Base-by-base conservation (phyloP, 2,888 invertebrate species). In the Tenthredo scrophulariae region DNA sequence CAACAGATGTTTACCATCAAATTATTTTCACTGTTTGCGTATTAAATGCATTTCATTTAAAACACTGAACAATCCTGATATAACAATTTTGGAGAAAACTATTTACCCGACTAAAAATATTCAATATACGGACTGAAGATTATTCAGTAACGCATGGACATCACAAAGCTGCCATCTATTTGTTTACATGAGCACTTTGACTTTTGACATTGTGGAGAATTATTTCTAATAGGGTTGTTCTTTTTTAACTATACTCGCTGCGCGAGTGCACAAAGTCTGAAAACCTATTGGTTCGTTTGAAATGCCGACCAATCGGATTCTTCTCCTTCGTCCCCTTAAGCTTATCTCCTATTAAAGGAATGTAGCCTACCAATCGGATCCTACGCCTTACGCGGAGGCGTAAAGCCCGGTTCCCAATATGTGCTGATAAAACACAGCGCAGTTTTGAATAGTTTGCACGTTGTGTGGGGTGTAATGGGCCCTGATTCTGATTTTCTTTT, bases 141-240 rank as follows among this genome's bases (percentile, higher is more conserved):
- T 72, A 22, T 18, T 72, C 37, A n/a, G n/a, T 29, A 72, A 70
- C 70, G 22, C 40, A 72, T 37, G 29, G 33, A 22, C 40, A 40
- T 72, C n/a, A 72, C 62, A 22, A 26, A 72, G n/a, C 70, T 72
- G 70, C 37, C 70, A 72, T 40, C 70, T 72, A 72, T 72, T 72
- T 72, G 70, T 72, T 72, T 72, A 72, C 40, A 72, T 40, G 70
- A 72, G 26, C 62, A 62, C 62, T 26, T 62, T 13, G 62, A 62
- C 62, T 26, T 26, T 62, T 13, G 62, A 62, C 62, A 9, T 62
- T 62, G 62, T 26, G 9, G 26, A 22, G 26, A 26, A 62, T 22
- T 62, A 22, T 26, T 62, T 26, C 26, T 9, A 62, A 62, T 10
- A 10, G 62, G 9, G 1, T 22, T 22, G 58, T 58, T 58, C 22